These are phyloP conservation scores for Ciconia boyciana DNA, from an alignment of 2,113 vertebrate genomes.

Conservation along the genomic window DNA sequence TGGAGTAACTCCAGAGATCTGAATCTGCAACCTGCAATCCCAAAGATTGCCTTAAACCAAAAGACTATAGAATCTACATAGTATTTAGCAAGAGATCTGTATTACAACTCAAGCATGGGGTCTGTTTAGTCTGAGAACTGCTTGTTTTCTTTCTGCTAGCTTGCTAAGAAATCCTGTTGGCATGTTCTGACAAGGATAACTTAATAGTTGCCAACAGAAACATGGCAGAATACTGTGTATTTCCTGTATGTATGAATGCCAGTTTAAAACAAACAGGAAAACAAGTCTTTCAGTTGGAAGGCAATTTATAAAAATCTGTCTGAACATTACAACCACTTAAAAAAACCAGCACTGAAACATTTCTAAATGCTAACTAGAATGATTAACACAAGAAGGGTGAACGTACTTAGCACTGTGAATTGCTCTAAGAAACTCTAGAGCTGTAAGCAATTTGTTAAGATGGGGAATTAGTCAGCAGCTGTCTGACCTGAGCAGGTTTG, in stretches of 20 bases:
- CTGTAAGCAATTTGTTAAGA: constrained; percentile 18
- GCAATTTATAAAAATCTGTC: constrained; percentile 59
- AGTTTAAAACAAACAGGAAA: constrained; percentile 73
- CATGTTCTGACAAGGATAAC: constrained; percentile 72
- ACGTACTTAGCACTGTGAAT: background rate
- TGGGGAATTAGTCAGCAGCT: constrained; percentile 43
- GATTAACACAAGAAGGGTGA: constrained; percentile 29
- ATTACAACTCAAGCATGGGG: constrained; percentile 14
- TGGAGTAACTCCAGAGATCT: constrained; percentile 15
- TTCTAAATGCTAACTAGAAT: constrained; percentile 29
- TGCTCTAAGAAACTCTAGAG: constrained; percentile 11
- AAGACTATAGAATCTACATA: background rate
- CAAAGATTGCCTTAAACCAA: background rate
- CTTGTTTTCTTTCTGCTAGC: constrained; percentile 68
- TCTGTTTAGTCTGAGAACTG: constrained; percentile 67
- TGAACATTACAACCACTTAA: constrained; percentile 36
- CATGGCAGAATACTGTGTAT: constrained; percentile 66
- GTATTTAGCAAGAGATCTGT: constrained; percentile 22
- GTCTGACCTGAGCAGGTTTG: constrained; percentile 13
- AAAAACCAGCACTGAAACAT: background rate
- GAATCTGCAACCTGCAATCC: background rate
- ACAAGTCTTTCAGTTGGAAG: constrained; percentile 62
- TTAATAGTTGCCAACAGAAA: constrained; percentile 75
- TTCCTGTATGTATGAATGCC: constrained; percentile 70
- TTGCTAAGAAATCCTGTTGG: constrained; percentile 72